Conservation (phyloP, 2,113 vertebrate genomes). For the Sorex fumeus region DNA sequence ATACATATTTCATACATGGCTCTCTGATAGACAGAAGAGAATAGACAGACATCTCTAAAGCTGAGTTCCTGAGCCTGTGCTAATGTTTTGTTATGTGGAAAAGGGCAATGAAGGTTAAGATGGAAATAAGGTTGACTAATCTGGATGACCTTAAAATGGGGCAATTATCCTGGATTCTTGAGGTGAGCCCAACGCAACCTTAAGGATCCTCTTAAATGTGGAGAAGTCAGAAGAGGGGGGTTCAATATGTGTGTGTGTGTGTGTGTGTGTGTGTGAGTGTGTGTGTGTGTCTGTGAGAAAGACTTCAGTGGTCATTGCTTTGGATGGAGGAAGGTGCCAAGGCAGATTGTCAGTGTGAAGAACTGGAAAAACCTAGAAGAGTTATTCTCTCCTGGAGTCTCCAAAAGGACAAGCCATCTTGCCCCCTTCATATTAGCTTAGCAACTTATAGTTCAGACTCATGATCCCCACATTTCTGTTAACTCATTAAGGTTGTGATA, state of each 20-base stretch:
- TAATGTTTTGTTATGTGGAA: neutral
- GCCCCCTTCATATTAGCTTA: constrained; percentile 24
- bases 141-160: constrained; percentile 11
- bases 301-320: neutral
- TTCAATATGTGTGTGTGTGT: no score
- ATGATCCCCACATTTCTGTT: constrained; percentile 19
- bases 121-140: constrained; percentile 30
- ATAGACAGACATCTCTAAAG: neutral
- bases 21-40: constrained; percentile 20
- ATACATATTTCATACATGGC: constrained; percentile 4
- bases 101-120: neutral
- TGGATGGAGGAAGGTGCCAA: constrained; percentile 42
- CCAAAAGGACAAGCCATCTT: neutral
- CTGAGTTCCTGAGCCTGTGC: constrained; percentile 12
- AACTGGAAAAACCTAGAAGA: constrained; percentile 20
- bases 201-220: neutral
- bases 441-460: neutral
- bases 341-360: neutral
- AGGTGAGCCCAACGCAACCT: neutral
- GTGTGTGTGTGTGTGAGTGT: no score
- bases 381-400: neutral
- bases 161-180: neutral
- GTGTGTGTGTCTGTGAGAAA: neutral
- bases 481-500: constrained; percentile 18
- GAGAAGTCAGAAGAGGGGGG: neutral